Base-by-base conservation (phyloP, 2,888 invertebrate species). In the Drosophila mettleri region DNA sequence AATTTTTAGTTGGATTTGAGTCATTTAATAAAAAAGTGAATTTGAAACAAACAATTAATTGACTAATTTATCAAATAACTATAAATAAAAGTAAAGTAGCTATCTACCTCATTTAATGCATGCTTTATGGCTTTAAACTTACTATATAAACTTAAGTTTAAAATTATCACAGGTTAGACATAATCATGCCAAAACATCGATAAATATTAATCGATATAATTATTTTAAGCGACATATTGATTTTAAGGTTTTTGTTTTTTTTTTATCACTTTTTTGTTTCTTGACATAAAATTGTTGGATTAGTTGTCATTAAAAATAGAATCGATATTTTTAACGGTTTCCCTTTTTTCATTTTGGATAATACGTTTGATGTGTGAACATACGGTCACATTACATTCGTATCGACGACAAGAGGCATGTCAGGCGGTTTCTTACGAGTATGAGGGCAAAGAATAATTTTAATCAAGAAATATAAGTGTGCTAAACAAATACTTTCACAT, bases 51-150 rank as follows among this genome's bases (percentile, higher is more conserved):
- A 79, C 54, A 58, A 12, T 10, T 12, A 10, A 69, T 24, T 24
- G 24, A 74, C 67, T 74, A 75, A 79, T 79, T 79, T 75, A 78
- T 81, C 57, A 62, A 75, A 82, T 75, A 79, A 85, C 72, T 54
- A 71, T 69, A 18, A 29, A n/a, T 12, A 9, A 46, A 8, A 22
- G 18, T 0, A 45, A 29, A 27, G 6, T 7, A 41, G 9, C 14
- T 27, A n/a, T 0, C n/a, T 24, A 27, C 27, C 48, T 33, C 57
- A 57, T 49, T 61, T 41, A 24, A 27, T 12, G 3, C 14, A 14
- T 12, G 3, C 24, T 10, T 31, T 14, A 7, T 10, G 8, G 22
- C 10, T 59, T 39, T 3, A 58, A 64, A 39, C 41, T 41, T 43
- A 54, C 53, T 38, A 52, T 16, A n/a, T 18, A 46, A 43, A 0